Base-by-base conservation (phyloP, 1,140 invertebrate species). In the Leptinotarsa texana region DNA sequence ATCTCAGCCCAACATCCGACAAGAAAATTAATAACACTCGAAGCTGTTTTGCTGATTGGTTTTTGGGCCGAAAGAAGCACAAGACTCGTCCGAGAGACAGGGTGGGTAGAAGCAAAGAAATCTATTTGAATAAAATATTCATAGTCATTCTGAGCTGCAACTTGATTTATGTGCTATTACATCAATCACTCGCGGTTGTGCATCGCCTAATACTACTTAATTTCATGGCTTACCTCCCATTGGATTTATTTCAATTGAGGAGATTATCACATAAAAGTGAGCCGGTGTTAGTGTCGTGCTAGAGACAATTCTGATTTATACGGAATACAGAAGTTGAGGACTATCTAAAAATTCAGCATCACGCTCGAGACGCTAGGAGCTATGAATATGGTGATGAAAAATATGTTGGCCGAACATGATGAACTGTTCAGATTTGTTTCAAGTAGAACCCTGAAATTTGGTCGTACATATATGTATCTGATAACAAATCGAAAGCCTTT, bases 141-240 rank as follows among this genome's bases (percentile, higher is more conserved):
- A 57, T 57, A 57, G 51, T 57, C 51, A 57, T 57, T 57, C 51
- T 15, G 0, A 0, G 17, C 17, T 57, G n/a, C 4, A 0, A 57
- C 51, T 57, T 57, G 51, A 57, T 57, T 57, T 57, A 57, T 57
- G n/a, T 57, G n/a, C 51, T 57, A 57, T 57, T 57, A 57, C 51
- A 57, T 57, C 51, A 57, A 57, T 57, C 51, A 57, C 51, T 57
- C 51, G 51, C 13, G 51, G 51, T 57, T 57, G 51, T 57, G 51
- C 51, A 57, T 57, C 51, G n/a, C 4, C 51, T 57, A 57, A 57
- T 17, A 17, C 51, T 57, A 5, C 51, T 57, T 17, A 57, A 57
- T 57, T 57, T 57, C 51, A 57, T 57, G 51, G n/a, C 17, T 57
- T 3, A 57, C 51, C 51, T 57, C n/a, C 51, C 13, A 57, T 57